Evolutionary conservation across 2,797 vertebrate species (phyloP).

Genomic region (Pygocentrus nattereri): DNA sequence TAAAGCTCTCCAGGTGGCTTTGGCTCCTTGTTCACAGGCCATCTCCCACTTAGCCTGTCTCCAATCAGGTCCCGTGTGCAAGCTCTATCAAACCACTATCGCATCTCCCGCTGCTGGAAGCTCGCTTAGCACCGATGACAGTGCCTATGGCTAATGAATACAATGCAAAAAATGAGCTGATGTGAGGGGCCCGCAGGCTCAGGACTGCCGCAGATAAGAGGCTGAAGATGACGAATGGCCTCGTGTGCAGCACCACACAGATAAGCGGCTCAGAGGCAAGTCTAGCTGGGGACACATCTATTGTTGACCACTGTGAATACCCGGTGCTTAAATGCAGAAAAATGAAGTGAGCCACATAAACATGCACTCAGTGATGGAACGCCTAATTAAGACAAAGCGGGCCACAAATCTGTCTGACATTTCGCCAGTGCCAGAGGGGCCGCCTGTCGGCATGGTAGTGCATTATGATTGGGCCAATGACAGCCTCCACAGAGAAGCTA

Average conservation of each 20-base stretch:
- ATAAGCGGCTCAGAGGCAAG: constrained; percentile 33
- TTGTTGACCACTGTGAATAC: constrained; percentile 37
- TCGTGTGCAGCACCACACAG: constrained; percentile 23
- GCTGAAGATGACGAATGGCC: constrained; percentile 55
- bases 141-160: constrained; percentile 37
- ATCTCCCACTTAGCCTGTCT: constrained; percentile 10
- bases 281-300: constrained; percentile 26
- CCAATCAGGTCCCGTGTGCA: constrained; percentile 17
- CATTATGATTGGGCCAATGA: background rate
- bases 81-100: constrained; percentile 12
- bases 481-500: background rate
- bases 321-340: constrained; percentile 43
- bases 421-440: constrained; percentile 26
- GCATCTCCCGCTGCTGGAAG: constrained; percentile 17
- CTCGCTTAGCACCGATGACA: background rate
- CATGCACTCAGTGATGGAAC: constrained; percentile 40
- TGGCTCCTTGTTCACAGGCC: constrained; percentile 18
- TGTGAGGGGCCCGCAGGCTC: constrained; percentile 15
- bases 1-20: constrained; percentile 34
- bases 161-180: constrained; percentile 44
- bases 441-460: constrained; percentile 27
- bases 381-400: constrained; percentile 58
- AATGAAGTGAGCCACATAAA: constrained; percentile 37
- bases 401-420: constrained; percentile 49
- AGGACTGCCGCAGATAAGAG: constrained; percentile 35